Conservation (phyloP, 2,797 vertebrate genomes). For the Setipinna tenuifilis region DNA sequence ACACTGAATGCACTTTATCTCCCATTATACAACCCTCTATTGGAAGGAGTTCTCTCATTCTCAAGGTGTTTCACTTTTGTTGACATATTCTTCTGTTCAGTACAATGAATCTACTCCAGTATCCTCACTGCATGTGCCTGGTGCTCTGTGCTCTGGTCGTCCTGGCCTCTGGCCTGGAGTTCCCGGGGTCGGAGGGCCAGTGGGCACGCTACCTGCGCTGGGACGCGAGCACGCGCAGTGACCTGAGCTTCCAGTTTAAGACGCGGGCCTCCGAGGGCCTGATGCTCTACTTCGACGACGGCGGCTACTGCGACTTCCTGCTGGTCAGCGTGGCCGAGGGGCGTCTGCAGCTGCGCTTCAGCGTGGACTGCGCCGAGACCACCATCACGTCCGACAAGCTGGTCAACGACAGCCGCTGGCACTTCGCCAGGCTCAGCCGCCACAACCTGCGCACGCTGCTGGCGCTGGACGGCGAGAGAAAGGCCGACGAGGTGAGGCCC, state of each 20-base stretch:
- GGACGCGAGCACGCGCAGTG: slow-evolving; percentile 92
- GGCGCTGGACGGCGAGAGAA: slow-evolving; percentile 86
- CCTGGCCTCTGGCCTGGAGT: slow-evolving; percentile 87
- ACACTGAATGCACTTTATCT: background rate
- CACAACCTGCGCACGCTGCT: slow-evolving; percentile 85
- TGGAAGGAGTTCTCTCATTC: slow-evolving; percentile 51
- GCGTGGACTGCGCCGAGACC: slow-evolving; percentile 93
- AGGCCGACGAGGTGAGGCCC: slow-evolving; percentile 83
- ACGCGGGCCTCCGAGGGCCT: slow-evolving; percentile 88
- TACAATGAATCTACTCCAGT: slow-evolving; percentile 77
- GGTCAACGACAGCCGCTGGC: slow-evolving; percentile 93
- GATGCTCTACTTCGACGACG: slow-evolving; percentile 94
- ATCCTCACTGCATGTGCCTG: slow-evolving; percentile 80
- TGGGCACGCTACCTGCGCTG: slow-evolving; percentile 97
- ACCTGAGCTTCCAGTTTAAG: slow-evolving; percentile 96
- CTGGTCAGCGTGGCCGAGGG: slow-evolving; percentile 85
- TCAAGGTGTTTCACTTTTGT: slow-evolving; percentile 50
- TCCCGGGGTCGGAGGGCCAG: slow-evolving; percentile 91
- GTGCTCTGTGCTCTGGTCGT: slow-evolving; percentile 84
- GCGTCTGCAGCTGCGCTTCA: slow-evolving; percentile 86
- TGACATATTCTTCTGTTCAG: background rate
- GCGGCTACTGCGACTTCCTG: slow-evolving; percentile 94
- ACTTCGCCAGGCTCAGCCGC: slow-evolving; percentile 88
- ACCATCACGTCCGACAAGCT: slow-evolving; percentile 80
- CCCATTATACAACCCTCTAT: background rate